These are phyloP conservation scores for Tenebrio molitor DNA, from an alignment of 1,140 invertebrate genomes.

Conservation along the genomic window DNA sequence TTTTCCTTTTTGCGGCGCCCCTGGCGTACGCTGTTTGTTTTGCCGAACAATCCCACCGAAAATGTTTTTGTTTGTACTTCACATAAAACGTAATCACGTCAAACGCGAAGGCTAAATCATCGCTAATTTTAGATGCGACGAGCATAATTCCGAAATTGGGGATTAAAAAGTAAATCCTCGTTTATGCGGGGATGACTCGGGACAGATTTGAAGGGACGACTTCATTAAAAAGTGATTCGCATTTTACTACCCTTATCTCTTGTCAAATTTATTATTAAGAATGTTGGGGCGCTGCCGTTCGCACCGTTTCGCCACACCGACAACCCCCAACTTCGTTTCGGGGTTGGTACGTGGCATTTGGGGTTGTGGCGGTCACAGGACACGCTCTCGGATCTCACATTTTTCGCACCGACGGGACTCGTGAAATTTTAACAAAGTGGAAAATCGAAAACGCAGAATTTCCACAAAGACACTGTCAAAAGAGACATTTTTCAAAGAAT, in stretches of 20 bases:
- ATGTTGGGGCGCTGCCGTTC: neutral
- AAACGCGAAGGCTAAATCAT: conserved; percentile 14
- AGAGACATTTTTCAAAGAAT: too few relatives aligned
- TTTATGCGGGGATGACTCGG: neutral
- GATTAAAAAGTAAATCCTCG: conserved; percentile 12
- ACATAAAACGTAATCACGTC: conserved; percentile 13
- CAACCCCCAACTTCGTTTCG: too few relatives aligned
- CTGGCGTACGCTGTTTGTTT: conserved; percentile 15
- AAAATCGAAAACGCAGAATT: too few relatives aligned
- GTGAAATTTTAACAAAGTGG: too few relatives aligned
- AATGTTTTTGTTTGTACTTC: conserved; percentile 14
- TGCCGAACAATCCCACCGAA: conserved; percentile 5
- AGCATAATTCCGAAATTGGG: neutral
- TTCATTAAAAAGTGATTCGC: conserved; percentile 32
- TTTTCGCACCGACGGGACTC: too few relatives aligned
- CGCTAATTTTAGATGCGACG: conserved; percentile 16
- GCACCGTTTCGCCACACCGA: too few relatives aligned
- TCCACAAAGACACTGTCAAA: too few relatives aligned
- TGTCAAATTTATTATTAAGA: conserved; percentile 25
- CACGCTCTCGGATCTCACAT: too few relatives aligned
- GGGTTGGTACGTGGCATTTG: too few relatives aligned
- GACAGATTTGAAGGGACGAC: conserved; percentile 7
- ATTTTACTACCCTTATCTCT: conserved; percentile 32
- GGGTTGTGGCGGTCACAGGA: too few relatives aligned
- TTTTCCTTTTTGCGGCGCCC: too few relatives aligned